A percentile compares a stretch with the other conserved stretches of the same genome.
These are phyloP conservation scores for Drosophila nr. medialis DNA, from an alignment of 2,888 invertebrate genomes.

Conservation along the genomic window DNA sequence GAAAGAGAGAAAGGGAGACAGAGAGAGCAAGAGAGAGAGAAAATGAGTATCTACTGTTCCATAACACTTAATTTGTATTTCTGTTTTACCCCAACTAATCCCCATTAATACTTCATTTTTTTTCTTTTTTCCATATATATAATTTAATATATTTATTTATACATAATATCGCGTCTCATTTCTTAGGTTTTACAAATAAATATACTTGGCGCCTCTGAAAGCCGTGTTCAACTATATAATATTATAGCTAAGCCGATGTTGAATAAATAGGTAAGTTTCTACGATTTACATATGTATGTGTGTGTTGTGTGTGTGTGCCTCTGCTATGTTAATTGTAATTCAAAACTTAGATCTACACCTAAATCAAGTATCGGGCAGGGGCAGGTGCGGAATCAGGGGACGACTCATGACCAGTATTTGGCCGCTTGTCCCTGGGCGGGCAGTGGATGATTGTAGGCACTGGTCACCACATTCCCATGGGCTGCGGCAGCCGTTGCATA, in stretches of 20 bases:
- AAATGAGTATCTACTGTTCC: neutral
- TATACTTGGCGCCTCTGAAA: slow-evolving; percentile 55
- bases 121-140: slow-evolving; percentile 11
- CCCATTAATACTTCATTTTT: slow-evolving; percentile 8
- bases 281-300: slow-evolving; percentile 23
- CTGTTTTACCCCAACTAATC: neutral
- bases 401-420: slow-evolving; percentile 83
- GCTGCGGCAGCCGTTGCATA: slow-evolving; percentile 79
- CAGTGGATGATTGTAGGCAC: slow-evolving; percentile 83
- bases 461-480: slow-evolving; percentile 80
- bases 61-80: neutral
- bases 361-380: slow-evolving; percentile 9
- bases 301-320: slow-evolving; percentile 35
- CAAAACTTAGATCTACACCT: slow-evolving; percentile 16
- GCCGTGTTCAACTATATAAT: slow-evolving; percentile 56
- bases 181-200: slow-evolving; percentile 38
- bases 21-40: neutral
- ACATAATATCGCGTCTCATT: slow-evolving; percentile 51
- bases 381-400: neutral
- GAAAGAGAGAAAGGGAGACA: too few species aligned
- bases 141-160: slow-evolving; percentile 29
- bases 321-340: slow-evolving; percentile 45
- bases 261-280: slow-evolving; percentile 56
- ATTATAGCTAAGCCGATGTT: slow-evolving; percentile 62
- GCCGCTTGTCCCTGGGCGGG: slow-evolving; percentile 78